Base-by-base conservation (phyloP, 1,140 invertebrate genomes). In the Octopus sinensis region DNA sequence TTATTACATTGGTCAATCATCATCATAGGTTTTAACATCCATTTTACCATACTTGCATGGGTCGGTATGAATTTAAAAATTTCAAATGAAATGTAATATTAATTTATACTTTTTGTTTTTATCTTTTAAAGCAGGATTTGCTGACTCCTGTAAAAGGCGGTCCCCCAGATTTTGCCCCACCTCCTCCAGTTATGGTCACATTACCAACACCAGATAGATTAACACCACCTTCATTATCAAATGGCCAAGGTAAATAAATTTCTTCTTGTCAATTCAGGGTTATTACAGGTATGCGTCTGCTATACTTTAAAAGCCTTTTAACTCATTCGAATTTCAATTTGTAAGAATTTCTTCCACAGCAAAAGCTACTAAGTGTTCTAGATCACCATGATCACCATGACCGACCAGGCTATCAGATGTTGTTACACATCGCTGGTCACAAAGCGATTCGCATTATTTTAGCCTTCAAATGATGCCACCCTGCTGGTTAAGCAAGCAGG, bases 131-230 rank as follows among this genome's bases (percentile, higher is more conserved):
- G 54, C 82, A 87, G 85, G 85, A 86, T 73, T 83, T 84, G 54
- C 82, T 84, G 52, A 84, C 86, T 78, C 86, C 86, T 4, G 77
- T 79, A 53, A 62, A 83, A n/a, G 43, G 78, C 10, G 73, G 80
- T 9, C 83, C 79, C 12, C 81, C 84, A 52, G 84, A 86, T 81
- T 85, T 82, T 80, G 81, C 79, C 71, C 83, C 86, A 23, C 88
- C 88, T 12, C 88, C 88, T 71, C 88, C 88, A 23, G 88, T 89
- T 5, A 87, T 83, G 9, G 86, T 89, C n/a, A 89, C 88, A 52
- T 83, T 87, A 52, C 87, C 88, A 52, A 88, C 88, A 52, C 88
- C 88, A 54, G 88, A 87, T 30, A 83, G 84, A 13, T 87, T 88
- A 77, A 81, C 83, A 52, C 86, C 86, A 56, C 86, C 87, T 9